Evolutionary conservation across 2,888 invertebrate species (phyloP).

Genomic region (Leucania comma): DNA sequence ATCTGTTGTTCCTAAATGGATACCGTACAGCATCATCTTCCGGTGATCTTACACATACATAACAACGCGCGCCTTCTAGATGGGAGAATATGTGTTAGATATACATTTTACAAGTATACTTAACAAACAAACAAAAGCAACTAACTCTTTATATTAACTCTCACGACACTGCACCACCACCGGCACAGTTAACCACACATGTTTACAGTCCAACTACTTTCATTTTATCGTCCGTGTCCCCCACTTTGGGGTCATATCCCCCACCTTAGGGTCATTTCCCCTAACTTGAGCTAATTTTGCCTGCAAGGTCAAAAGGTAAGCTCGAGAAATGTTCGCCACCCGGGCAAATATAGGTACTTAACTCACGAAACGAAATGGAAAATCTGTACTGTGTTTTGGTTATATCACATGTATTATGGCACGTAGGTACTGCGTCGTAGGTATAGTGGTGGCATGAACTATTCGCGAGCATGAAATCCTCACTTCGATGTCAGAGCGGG

Average conservation of each 20-base stretch:
- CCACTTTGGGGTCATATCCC: constrained; percentile 4
- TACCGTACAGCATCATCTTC: no score
- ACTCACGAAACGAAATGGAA: constrained; percentile 37
- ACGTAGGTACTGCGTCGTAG: not conserved
- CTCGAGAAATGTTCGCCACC: constrained; percentile 27
- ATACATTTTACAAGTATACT: no score
- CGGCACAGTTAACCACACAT: constrained; percentile 28
- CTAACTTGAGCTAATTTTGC: constrained; percentile 9
- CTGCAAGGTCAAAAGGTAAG: constrained; percentile 52
- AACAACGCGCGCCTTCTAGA: no score
- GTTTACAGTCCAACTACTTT: constrained; percentile 25
- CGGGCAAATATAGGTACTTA: constrained; percentile 11
- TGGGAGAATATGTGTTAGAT: no score
- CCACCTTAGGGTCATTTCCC: constrained; percentile 14
- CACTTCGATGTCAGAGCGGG: not conserved
- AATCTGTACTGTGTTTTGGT: constrained; percentile 14
- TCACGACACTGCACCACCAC: not conserved
- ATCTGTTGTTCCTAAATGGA: no score
- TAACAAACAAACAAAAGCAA: not conserved
- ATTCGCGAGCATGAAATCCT: not conserved
- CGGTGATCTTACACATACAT: no score
- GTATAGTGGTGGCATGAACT: not conserved
- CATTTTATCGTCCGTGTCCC: constrained; percentile 30
- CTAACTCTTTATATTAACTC: constrained; percentile 12
- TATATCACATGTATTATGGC: not conserved